Conservation (phyloP, 2,888 invertebrate species). For the Drymonia ruficornis region DNA sequence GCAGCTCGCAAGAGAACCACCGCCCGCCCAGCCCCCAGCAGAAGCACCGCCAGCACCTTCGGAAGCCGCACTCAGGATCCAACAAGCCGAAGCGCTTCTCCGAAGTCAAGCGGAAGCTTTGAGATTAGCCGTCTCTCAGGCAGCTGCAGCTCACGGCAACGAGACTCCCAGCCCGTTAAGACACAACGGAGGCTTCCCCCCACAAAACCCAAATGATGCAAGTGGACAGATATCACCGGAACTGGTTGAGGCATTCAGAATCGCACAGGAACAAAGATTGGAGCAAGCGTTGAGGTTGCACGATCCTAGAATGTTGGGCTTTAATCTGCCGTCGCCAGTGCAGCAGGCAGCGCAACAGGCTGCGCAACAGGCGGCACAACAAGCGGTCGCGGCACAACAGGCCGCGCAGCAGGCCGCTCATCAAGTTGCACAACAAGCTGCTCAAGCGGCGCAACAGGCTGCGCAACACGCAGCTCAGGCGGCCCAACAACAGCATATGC, state of each 20-base stretch:
- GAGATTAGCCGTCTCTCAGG: constrained; percentile 91
- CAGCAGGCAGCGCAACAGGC: constrained; percentile 76
- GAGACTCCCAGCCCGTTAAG: constrained; percentile 71
- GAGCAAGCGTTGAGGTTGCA: constrained; percentile 93
- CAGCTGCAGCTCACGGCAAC: constrained; percentile 82
- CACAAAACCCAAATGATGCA: constrained; percentile 66
- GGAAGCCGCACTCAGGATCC: constrained; percentile 89
- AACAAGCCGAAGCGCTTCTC: constrained; percentile 92
- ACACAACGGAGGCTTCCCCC: constrained; percentile 79
- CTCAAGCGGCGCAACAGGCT: constrained; percentile 52
- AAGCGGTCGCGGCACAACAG: constrained; percentile 39
- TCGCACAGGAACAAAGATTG: constrained; percentile 91
- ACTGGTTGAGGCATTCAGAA: constrained; percentile 88
- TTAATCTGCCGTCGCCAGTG: constrained; percentile 85
- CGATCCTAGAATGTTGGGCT: constrained; percentile 92
- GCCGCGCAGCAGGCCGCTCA: constrained; percentile 52
- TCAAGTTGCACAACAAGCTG: constrained; percentile 59
- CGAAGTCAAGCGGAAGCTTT: constrained; percentile 94
- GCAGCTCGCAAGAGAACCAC: constrained; percentile 80
- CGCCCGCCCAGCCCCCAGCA: constrained; percentile 88
- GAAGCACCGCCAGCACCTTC: constrained; percentile 92
- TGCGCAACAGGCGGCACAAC: constrained; percentile 55
- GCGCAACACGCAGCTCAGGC: constrained; percentile 48
- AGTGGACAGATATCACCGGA: constrained; percentile 88
- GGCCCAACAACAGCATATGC: constrained; percentile 74